Base-by-base conservation (phyloP, 2,113 vertebrate species). In the Lepisosteus osseus region DNA sequence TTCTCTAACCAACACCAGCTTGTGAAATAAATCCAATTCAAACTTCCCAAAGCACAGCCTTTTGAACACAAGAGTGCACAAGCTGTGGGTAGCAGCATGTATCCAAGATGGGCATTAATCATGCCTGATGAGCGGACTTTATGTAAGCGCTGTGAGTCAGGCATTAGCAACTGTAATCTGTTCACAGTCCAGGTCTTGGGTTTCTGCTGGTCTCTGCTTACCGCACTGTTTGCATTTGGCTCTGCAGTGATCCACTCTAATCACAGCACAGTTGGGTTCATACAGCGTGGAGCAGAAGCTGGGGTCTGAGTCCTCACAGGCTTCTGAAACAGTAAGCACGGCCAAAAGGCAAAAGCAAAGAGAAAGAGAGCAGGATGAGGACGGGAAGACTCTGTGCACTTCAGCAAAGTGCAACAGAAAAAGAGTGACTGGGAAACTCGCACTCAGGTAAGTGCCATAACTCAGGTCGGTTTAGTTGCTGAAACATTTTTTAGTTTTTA, bases 251-350 rank as follows among this genome's bases (percentile, higher is more conserved):
- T 17, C 70, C 59, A 8, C 14, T 47, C 68, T 12, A 0, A 57
- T 71, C 62, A 70, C 11, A 0, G 0, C 66, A 71, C 77, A 64
- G 69, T 44, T 65, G 54, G 4, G 43, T 72, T 15, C 29, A 68
- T 55, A 65, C 41, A 29, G 72, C 75, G 70, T 68, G 57, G 65
- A 67, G 73, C 63, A 67, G 64, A 77, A 56, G 12, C 42, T 73
- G 65, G 80, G 6, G 0, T 9, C 47, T 55, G 61, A 45, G 47
- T 59, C 72, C 70, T 64, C 69, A 41, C 56, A 67, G 54, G 65
- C 59, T 14, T 68, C 54, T 55, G 6, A 44, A 69, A 57, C 54
- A 72, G 29, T 6, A 11, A 65, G 51, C 68, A 70, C 40, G n/a
- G 41, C 11, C 3, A 4, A 59, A 13, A 12, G n/a, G 13, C 56